Evolutionary conservation across 2,797 vertebrate genomes (phyloP).

Genomic region (Dermochelys coriacea): DNA sequence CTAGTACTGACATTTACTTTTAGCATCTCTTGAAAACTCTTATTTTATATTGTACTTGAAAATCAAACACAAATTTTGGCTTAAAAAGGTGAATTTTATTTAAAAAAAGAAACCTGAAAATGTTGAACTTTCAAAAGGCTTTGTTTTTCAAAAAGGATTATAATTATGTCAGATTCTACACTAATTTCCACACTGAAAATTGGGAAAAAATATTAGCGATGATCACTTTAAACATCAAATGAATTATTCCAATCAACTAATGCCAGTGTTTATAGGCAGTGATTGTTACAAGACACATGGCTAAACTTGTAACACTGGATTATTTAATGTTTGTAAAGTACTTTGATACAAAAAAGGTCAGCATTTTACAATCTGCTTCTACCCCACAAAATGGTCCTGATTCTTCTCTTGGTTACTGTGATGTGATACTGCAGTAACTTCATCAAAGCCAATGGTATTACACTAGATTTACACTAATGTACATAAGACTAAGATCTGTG

Average conservation of each 20-base stretch:
- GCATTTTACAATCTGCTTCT: not conserved
- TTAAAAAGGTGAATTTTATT: not conserved
- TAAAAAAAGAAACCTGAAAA: not conserved
- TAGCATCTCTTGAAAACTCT: not conserved
- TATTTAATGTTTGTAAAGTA: not conserved
- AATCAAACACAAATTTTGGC: not conserved
- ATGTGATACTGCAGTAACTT: not conserved
- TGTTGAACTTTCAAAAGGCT: not conserved
- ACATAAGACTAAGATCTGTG: not conserved
- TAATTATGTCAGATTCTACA: not conserved
- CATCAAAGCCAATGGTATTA: not conserved
- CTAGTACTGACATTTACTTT: not conserved
- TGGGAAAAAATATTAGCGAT: not conserved
- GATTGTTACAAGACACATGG: not conserved
- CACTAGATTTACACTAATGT: not conserved
- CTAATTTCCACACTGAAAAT: not conserved
- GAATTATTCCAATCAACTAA: not conserved
- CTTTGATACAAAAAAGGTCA: not conserved
- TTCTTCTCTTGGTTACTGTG: slow-evolving; percentile 1
- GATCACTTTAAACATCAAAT: not conserved
- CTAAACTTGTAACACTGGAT: not conserved
- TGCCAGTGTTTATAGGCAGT: not conserved
- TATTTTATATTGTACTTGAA: not conserved
- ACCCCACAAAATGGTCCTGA: not conserved
- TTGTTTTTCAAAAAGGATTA: not conserved